Evolutionary conservation across 2,888 invertebrate species (phyloP).

Genomic region (Phoronis australis): DNA sequence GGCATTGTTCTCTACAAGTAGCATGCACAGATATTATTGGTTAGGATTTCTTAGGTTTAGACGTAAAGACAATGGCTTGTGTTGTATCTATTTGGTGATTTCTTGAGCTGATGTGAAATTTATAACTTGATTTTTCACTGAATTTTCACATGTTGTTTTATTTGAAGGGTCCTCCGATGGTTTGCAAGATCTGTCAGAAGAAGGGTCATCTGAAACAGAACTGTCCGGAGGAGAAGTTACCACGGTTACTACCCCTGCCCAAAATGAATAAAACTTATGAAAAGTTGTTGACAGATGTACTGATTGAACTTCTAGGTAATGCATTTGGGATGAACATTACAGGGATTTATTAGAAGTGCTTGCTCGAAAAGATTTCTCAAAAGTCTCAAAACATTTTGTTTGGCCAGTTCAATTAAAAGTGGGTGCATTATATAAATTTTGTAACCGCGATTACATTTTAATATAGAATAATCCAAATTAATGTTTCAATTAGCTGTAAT

Average conservation of each 20-base stretch:
- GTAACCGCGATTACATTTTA: background rate
- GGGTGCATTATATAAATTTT: background rate
- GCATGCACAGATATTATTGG: too few relatives aligned
- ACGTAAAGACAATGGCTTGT: too few relatives aligned
- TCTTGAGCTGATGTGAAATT: too few relatives aligned
- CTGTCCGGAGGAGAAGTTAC: conserved; percentile 57
- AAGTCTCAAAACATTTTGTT: background rate
- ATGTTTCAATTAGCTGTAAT: too few relatives aligned
- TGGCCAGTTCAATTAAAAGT: background rate
- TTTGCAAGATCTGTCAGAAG: conserved; percentile 56
- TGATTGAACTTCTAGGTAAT: too few relatives aligned
- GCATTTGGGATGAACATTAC: too few relatives aligned
- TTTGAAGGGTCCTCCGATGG: conserved; percentile 43
- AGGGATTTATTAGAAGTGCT: conserved; percentile 10
- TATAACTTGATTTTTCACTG: too few relatives aligned
- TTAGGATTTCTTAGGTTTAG: too few relatives aligned
- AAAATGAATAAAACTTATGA: conserved; percentile 39
- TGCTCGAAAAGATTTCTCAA: background rate
- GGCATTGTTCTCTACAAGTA: too few relatives aligned
- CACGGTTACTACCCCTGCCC: conserved; percentile 49
- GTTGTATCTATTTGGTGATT: too few relatives aligned
- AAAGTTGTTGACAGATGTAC: conserved; percentile 38
- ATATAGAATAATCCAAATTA: too few relatives aligned
- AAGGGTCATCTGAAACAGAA: conserved; percentile 55
- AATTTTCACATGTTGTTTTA: too few relatives aligned